Base-by-base conservation (phyloP, 2,888 invertebrate genomes). In the Phymatocera aterrima region DNA sequence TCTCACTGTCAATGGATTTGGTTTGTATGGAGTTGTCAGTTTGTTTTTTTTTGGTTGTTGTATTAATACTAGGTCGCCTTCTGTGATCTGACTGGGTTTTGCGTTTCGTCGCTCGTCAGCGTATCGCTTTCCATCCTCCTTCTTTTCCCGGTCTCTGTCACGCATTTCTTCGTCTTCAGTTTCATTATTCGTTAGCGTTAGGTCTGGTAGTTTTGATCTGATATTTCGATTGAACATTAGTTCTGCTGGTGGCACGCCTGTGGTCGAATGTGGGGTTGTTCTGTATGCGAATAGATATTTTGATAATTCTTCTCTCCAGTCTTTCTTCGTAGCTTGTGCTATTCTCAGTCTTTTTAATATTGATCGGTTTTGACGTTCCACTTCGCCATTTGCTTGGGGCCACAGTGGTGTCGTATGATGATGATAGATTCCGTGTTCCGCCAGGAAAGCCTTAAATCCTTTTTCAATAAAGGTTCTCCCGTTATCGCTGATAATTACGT, bases 241-340 rank as follows among this genome's bases (percentile, higher is more conserved):
- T 78, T 82, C 78, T 1, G 80, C 77, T 8, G 81, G 83, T 48
- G 77, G 85, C 84, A 77, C 79, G 4, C 88, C 83, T 4, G 87
- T 88, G 0, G 84, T 83, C 5, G 79, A 51, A 77, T 87, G 87
- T 8, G 87, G 88, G 5, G 87, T 87, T 8, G 82, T 80, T 77
- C 85, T 85, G 77, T 87, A 86, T 85, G 87, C 85, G 21, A 88
- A 46, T 12, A 72, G 64, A 46, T 85, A 84, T 57, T 82, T 81
- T 18, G 43, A 48, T 4, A 82, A n/a, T 48, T 79, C 77, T 46
- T 24, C 31, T 54, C 65, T 65, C 82, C 83, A 82, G 28, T 84
- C 79, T 70, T 46, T 82, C 78, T 79, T 82, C 70, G 81, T 79
- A 0, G 80, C 78, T 24, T 84, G 82, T 34, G 84, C 83, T 12